Conservation (phyloP, 2,797 vertebrate genomes). For the Catostomus latipinnis region DNA sequence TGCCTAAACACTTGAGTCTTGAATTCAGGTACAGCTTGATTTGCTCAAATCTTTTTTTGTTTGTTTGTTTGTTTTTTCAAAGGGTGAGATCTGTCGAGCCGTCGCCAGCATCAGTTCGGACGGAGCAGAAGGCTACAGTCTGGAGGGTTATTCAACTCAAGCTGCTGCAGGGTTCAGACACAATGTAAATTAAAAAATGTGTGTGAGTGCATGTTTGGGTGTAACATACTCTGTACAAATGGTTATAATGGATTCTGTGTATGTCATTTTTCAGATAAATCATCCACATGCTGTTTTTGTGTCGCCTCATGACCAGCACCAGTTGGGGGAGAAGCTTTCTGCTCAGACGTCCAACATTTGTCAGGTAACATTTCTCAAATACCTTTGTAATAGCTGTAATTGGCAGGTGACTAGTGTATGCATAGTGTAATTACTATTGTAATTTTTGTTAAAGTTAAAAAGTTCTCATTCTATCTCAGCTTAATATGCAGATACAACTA, state of each 20-base stretch:
- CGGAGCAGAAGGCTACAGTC: conserved; percentile 20
- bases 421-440: too few species aligned
- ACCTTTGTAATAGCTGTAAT: too few species aligned
- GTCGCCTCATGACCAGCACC: conserved; percentile 40
- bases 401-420: too few species aligned
- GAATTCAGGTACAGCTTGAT: background rate
- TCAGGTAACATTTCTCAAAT: conserved; percentile 27
- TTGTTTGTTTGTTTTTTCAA: conserved; percentile 27
- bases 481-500: too few species aligned
- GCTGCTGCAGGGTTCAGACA: conserved; percentile 17
- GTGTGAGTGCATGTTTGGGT: background rate
- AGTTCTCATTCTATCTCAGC: too few species aligned
- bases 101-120: conserved; percentile 51
- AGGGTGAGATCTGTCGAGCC: conserved; percentile 57
- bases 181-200: conserved; percentile 25
- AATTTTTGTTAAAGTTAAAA: too few species aligned
- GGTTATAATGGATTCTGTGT: background rate
- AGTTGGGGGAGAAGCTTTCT: conserved; percentile 26
- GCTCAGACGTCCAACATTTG: conserved; percentile 27
- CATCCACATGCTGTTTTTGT: conserved; percentile 47
- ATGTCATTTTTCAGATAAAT: conserved; percentile 22
- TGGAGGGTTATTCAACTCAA: conserved; percentile 38
- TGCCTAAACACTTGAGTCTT: background rate
- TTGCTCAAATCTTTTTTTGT: background rate
- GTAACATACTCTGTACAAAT: background rate